Evolutionary conservation across 2,888 invertebrate genomes (phyloP).

Genomic region (Polietes domitor): DNA sequence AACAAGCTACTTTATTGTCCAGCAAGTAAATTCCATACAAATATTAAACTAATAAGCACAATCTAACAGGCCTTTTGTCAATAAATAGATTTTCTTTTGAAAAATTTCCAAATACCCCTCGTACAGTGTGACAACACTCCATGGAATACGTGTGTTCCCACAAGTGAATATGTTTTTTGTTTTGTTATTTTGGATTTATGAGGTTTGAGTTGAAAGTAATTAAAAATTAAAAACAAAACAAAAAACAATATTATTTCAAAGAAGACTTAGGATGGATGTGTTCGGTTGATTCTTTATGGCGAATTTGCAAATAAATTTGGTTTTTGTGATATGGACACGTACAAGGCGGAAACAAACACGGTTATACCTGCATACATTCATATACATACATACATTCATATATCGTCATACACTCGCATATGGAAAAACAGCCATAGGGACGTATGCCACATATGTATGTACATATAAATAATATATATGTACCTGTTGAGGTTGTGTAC

Average conservation of each 20-base stretch:
- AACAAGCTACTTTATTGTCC: too few relatives aligned
- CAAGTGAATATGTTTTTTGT: constrained; percentile 26
- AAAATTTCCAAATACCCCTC: neutral
- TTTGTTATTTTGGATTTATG: constrained; percentile 19
- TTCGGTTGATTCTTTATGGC: neutral
- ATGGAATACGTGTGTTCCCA: neutral
- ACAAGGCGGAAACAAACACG: constrained; percentile 22
- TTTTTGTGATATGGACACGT: neutral
- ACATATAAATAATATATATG: too few relatives aligned
- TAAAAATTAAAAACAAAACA: constrained; percentile 4
- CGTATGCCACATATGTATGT: too few relatives aligned
- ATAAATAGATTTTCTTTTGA: neutral
- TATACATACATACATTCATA: too few relatives aligned
- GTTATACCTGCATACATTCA: neutral
- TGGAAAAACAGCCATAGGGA: too few relatives aligned
- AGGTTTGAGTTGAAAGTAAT: neutral
- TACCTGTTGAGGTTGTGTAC: too few relatives aligned
- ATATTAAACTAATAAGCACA: too few relatives aligned
- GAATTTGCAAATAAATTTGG: neutral
- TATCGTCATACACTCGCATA: too few relatives aligned
- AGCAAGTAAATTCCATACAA: too few relatives aligned
- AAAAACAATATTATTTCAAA: constrained; percentile 13
- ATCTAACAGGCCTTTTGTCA: too few relatives aligned
- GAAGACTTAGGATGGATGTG: neutral
- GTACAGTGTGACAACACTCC: neutral